phyloP scores from a whole-genome alignment of 2,888 invertebrate genomes.

The Phyto melanocephala region DNA sequence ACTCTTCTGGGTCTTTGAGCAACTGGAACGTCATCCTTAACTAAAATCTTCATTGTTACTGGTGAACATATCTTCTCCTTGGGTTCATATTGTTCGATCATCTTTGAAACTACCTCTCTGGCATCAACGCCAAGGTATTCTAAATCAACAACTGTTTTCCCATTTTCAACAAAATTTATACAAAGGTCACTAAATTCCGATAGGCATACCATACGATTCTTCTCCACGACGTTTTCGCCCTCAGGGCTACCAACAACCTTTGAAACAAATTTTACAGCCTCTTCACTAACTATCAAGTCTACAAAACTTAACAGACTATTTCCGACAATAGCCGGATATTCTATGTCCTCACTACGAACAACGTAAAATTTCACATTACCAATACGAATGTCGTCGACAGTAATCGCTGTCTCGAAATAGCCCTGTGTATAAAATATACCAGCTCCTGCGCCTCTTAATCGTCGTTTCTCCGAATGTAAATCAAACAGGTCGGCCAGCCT shows the following conservation, averaged over 20 bases:
- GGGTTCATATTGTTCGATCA: too few relatives aligned
- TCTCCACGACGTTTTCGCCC: too few relatives aligned
- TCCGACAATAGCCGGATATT: not conserved
- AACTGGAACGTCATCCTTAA: not conserved
- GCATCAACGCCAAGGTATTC: too few relatives aligned
- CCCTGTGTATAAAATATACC: not conserved
- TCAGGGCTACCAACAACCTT: constrained; percentile 14
- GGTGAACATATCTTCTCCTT: not conserved
- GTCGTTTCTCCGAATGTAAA: not conserved
- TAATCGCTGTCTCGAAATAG: not conserved
- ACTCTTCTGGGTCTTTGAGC: not conserved
- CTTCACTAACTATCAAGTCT: not conserved
- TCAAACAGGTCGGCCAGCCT: not conserved
- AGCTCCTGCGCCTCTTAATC: not conserved
- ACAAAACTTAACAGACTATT: not conserved
- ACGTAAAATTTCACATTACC: not conserved
- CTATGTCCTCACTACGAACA: not conserved
- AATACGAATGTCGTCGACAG: not conserved
- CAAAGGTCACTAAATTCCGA: too few relatives aligned
- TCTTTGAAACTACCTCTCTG: too few relatives aligned
- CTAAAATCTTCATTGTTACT: not conserved
- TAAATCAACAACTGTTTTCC: too few relatives aligned
- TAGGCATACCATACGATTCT: too few relatives aligned
- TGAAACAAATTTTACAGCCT: constrained; percentile 44
- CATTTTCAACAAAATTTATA: too few relatives aligned